Evolutionary conservation across 23 tunicate species (phyloP), one percentile per base, ranked within the genome.

Genomic region (Diplosoma virens): DNA sequence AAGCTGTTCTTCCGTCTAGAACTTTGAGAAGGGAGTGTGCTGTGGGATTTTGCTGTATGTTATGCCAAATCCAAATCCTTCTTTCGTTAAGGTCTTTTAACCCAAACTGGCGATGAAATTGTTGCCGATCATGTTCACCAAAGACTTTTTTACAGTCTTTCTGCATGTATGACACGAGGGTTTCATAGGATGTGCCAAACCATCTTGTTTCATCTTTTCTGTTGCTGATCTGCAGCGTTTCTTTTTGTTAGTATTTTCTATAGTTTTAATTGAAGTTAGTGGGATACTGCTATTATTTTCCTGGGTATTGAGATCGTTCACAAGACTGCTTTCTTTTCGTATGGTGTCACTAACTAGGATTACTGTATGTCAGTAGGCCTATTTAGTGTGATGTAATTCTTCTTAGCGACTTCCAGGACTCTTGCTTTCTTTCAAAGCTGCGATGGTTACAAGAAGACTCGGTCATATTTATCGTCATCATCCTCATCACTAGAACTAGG

Each of bases 21-120:
- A n/a, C 64, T 56, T 56, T 20, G 20, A 25, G 20, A 56, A 25
- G 16, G 64, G 64, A 56, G 64, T 25, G 64, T 18, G 64, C 64
- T 56, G 16, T 56, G 64, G 64, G 64, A 56, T 20, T n/a, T 56
- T 56, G 24, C 6, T 21, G 64, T 20, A 56, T 56, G 64, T 56
- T 56, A 20, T n/a, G 64, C 64, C 64, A 56, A 20, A 56, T 45
- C 52, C 64, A 9, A 25, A 11, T 56, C 20, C 64, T 18, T 56
- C 64, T 56, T 56, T 56, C 24, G 22, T 56, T 56, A 56, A 16
- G 6, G 20, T 56, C 20, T 56, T 11, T 20, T 56, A 25, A 18
- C 22, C 64, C 16, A 56, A 56, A 56, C 64, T 56, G 24, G 18
- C 20, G 6, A 56, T n/a, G 24, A 56, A 56, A 7, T 41, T 14